phyloP scores from a whole-genome alignment of 1,140 invertebrate species.

The Apolygus lucorum region DNA sequence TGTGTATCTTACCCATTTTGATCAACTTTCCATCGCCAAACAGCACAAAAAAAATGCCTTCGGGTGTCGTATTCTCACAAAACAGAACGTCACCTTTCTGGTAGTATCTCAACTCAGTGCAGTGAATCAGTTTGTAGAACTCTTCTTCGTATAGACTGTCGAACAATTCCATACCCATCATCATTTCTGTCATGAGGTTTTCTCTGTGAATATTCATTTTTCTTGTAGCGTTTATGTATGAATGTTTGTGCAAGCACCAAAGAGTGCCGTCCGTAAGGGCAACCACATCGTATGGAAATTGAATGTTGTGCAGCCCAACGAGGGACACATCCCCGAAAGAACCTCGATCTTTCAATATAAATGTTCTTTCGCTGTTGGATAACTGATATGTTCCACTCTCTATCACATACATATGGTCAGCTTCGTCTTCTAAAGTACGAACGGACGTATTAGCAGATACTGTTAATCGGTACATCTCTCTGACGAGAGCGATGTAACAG shows the following conservation, averaged over 20 bases:
- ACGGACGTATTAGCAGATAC: background rate
- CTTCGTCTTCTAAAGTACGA: background rate
- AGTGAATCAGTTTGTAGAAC: background rate
- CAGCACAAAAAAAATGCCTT: background rate
- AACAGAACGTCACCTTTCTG: background rate
- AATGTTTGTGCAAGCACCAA: background rate
- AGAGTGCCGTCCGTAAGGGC: background rate
- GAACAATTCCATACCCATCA: background rate
- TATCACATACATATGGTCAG: background rate
- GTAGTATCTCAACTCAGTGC: background rate
- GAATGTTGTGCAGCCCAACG: background rate
- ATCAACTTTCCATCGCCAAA: background rate
- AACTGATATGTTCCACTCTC: background rate
- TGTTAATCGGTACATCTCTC: background rate
- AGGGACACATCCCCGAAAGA: background rate
- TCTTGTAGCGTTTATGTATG: background rate
- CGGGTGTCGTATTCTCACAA: background rate
- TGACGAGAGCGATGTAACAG: background rate
- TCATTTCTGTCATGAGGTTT: background rate
- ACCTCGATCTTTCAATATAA: background rate
- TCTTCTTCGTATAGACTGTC: background rate
- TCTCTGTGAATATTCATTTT: background rate
- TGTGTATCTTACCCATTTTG: slow-evolving; percentile 1
- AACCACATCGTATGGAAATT: background rate
- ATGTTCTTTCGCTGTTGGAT: background rate